Evolutionary conservation across 2,113 vertebrate genomes (phyloP).

Genomic region (Gadus macrocephalus): DNA sequence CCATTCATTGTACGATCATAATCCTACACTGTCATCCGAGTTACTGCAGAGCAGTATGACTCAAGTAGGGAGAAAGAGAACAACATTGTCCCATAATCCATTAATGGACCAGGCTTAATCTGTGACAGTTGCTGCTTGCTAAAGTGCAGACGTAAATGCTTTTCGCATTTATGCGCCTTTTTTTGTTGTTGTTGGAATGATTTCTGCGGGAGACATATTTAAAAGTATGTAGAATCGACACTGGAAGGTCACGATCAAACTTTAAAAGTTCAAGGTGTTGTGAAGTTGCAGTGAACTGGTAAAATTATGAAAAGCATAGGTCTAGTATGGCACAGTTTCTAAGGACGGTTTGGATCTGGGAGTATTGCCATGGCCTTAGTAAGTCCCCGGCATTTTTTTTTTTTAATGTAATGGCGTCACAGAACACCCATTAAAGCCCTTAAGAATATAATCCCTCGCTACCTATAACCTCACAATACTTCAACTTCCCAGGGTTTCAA

Average conservation of each 20-base stretch:
- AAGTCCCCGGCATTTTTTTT: neutral
- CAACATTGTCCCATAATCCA: constrained; percentile 65
- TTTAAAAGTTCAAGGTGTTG: no score
- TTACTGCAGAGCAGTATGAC: constrained; percentile 39
- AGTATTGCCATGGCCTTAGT: no score
- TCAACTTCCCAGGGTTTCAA: constrained; percentile 32
- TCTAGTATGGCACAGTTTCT: no score
- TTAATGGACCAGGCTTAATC: constrained; percentile 70
- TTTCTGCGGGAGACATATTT: constrained; percentile 17
- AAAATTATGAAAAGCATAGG: no score
- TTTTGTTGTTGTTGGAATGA: constrained; percentile 26
- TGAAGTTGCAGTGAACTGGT: no score
- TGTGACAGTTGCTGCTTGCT: constrained; percentile 52
- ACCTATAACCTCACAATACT: constrained; percentile 44
- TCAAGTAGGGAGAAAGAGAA: constrained; percentile 42
- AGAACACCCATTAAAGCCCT: constrained; percentile 58
- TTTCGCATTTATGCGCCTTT: constrained; percentile 30
- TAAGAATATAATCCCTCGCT: constrained; percentile 56
- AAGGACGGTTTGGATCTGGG: no score
- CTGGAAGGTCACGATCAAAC: constrained; percentile 11
- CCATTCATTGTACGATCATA: constrained; percentile 38
- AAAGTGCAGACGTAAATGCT: constrained; percentile 60
- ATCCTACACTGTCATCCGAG: constrained; percentile 52
- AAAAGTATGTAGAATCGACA: constrained; percentile 12
- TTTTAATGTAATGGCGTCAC: constrained; percentile 45